phyloP scores from a whole-genome alignment of 2,113 vertebrate species.

The Crotalus viridis region DNA sequence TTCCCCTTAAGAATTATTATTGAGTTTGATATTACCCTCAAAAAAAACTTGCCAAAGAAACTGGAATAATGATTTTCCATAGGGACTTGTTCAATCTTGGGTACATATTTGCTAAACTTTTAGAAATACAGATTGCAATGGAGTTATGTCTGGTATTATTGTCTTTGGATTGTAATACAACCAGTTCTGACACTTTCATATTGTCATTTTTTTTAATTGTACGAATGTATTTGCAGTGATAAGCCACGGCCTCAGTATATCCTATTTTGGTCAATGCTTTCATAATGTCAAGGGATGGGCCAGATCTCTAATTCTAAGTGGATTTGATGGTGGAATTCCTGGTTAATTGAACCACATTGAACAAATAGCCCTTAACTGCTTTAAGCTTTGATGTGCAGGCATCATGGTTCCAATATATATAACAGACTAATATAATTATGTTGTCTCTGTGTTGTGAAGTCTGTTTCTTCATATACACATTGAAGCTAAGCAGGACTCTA shows the following conservation, averaged over 20 bases:
- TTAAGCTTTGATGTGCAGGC: not conserved
- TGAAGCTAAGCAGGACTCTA: not conserved
- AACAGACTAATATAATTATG: not conserved
- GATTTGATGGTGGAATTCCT: not conserved
- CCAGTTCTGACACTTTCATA: not conserved
- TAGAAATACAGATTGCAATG: not conserved
- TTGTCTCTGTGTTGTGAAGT: not conserved
- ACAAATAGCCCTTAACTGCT: not conserved
- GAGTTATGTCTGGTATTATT: not conserved
- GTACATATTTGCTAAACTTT: not conserved
- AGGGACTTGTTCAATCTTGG: not conserved
- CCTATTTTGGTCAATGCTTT: not conserved
- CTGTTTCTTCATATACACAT: not conserved
- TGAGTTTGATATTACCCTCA: not conserved
- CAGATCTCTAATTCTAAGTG: not conserved
- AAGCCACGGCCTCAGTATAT: not conserved
- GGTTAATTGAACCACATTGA: not conserved
- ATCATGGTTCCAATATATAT: not conserved
- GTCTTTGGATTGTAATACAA: not conserved
- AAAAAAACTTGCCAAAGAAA: not conserved
- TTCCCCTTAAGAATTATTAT: constrained; percentile 22
- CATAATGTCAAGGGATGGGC: not conserved
- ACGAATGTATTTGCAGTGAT: not conserved
- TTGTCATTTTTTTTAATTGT: not conserved
- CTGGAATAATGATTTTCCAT: not conserved